Evolutionary conservation across 2,888 invertebrate genomes (phyloP), one percentile per base, ranked within the genome.

Genomic region (Apodemia duryi): DNA sequence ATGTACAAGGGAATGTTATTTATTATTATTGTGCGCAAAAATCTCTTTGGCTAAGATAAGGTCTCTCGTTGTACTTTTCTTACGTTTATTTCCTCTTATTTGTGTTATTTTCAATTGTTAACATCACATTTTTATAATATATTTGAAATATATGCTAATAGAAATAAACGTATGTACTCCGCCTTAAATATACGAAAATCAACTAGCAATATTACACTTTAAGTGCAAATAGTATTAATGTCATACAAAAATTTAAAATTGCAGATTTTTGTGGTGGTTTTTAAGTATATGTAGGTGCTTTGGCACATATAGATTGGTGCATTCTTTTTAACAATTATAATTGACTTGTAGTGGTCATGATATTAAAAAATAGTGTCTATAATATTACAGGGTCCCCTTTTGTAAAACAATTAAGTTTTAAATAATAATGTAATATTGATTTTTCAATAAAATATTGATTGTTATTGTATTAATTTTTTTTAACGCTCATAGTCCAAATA

Each of bases 401-500:
- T 51, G 32, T 43, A n/a, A 57, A 65, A 51, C 49, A 29, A 62
- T 65, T 61, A 57, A 38, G 52, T 38, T 52, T 49, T 28, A 5
- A n/a, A 29, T 29, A 41, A 51, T 41, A 28, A 61, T 65, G 64
- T n/a, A 35, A 46, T 29, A 43, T 64, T 29, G 11, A 64, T 13
- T 46, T 28, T 61, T 60, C 10, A 60, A 21, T 49, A 64, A 35
- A 29, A 32, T 32, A 4, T 46, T 57, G 43, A n/a, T 60, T 60
- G 60, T 60, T 60, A 60, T 35, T 32, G 51, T 60, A 32, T 60
- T 60, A 11, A 10, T 60, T 60, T 35, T 32, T 13, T n/a, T 13
- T 4, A 51, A 51, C 21, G 51, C 6, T 21, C n/a, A 51, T 51
- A 51, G n/a, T 21, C 51, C 51, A 6, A 32, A 60, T 35, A 32